A percentile compares a stretch with the other conserved stretches of the same genome.
phyloP scores from a whole-genome alignment of 2,797 vertebrate genomes.

The Podarcis lilfordi region DNA sequence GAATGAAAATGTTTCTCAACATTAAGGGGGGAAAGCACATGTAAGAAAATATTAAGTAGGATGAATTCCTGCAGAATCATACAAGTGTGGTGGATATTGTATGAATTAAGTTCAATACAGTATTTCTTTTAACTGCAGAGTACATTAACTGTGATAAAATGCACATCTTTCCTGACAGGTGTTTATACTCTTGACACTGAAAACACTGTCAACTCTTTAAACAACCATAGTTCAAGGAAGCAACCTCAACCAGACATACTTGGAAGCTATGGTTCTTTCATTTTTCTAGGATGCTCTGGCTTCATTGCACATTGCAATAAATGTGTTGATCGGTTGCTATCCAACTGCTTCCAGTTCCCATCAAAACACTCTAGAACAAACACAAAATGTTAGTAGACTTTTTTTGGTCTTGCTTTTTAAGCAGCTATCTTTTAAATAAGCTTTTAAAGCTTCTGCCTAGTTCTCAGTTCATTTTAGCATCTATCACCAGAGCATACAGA shows the following conservation, averaged over 20 bases:
- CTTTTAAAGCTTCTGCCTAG: neutral
- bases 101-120: neutral
- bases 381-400: neutral
- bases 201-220: slow-evolving; percentile 26
- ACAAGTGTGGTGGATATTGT: neutral
- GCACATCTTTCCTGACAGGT: slow-evolving; percentile 12
- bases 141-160: slow-evolving; percentile 28
- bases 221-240: slow-evolving; percentile 12
- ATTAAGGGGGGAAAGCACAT: neutral
- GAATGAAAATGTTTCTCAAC: slow-evolving; percentile 3
- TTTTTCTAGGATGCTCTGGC: neutral
- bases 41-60: neutral
- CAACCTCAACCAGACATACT: slow-evolving; percentile 30
- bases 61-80: neutral
- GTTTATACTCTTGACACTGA: slow-evolving; percentile 23
- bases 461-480: slow-evolving; percentile 36
- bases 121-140: slow-evolving; percentile 21
- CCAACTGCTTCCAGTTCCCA: slow-evolving; percentile 16
- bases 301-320: neutral
- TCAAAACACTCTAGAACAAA: slow-evolving; percentile 25
- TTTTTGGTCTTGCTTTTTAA: slow-evolving; percentile 1
- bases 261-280: neutral
- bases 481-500: slow-evolving; percentile 3
- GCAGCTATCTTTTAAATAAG: neutral
- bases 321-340: slow-evolving; percentile 28